Percentiles rank a stretch among this genome's conserved stretches.
Evolutionary conservation across 1,140 invertebrate genomes (phyloP).

Genomic region (Penaeus chinensis): DNA sequence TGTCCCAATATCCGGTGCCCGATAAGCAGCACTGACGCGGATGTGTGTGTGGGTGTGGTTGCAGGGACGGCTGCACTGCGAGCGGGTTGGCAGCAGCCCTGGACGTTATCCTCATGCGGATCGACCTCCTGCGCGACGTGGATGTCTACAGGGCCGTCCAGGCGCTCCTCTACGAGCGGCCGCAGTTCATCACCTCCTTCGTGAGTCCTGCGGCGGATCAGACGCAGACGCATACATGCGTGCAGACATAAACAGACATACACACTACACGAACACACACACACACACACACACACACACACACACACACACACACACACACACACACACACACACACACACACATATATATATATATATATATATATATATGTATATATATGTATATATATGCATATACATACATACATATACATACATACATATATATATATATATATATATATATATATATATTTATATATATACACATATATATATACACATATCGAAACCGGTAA

Average conservation of each 20-base stretch:
- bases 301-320: too few species aligned
- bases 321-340: too few species aligned
- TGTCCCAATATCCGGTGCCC: too few species aligned
- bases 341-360: too few species aligned
- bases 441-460: constrained; percentile 15
- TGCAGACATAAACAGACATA: neutral
- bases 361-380: too few species aligned
- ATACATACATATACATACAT: neutral
- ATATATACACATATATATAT: constrained; percentile 1
- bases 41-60: neutral
- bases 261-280: neutral
- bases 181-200: constrained; percentile 35
- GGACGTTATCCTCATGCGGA: neutral
- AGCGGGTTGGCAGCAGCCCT: constrained; percentile 26
- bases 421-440: constrained; percentile 1
- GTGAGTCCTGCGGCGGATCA: neutral
- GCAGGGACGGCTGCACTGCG: constrained; percentile 28
- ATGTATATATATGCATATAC: neutral
- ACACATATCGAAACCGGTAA: neutral
- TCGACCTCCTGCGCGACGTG: neutral
- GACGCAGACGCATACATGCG: too few species aligned
- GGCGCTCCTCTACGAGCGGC: neutral
- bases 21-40: too few species aligned
- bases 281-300: too few species aligned
- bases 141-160: constrained; percentile 24